Evolutionary conservation across 1,140 invertebrate species (phyloP), one percentile per base, ranked within the genome.

Genomic region (Zeugodacus cucurbitae): DNA sequence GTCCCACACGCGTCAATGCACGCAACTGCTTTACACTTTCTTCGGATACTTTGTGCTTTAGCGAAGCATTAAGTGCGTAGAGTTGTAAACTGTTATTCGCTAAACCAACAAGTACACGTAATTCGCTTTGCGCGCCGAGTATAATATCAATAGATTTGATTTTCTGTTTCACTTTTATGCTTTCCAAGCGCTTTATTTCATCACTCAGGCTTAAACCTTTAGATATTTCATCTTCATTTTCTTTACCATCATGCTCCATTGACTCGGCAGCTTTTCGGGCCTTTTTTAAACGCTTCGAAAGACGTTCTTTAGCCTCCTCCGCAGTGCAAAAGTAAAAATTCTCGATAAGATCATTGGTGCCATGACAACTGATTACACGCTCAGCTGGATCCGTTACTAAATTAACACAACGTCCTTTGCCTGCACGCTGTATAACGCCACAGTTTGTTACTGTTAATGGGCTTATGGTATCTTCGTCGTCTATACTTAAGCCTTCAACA

Each of bases 261-360:
- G 85, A 34, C 1, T 86, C 64, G 4, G n/a, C 59, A 58, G 59
- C 44, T 82, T 92, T 93, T 3, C 89, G 88, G 2, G 90, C 90
- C 44, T 98, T 99, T 90, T 96, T 96, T 29, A 96, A 89, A 86
- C 97, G 95, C 94, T 98, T 99, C 17, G 94, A 94, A 88, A 96
- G 94, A 89, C 95, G 95, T 41, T 94, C 91, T 87, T 96, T 95
- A 0, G 97, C 95, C 93, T 98, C 96, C 62, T 96, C 96, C 22
- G 97, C 95, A 1, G 95, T 94, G 90, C 96, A 95, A 89, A 99
- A 96, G 78, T 95, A 94, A 93, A 98, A 99, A 54, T 98, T 92
- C 94, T 99, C 98, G 17, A 99, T 93, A 14, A 95, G 94, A 88
- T 96, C 95, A 90, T 98, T 97, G 37, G 95, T 96, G 6, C 98